Base-by-base conservation (phyloP, 2,797 vertebrate genomes). In the Danio albolineatus region DNA sequence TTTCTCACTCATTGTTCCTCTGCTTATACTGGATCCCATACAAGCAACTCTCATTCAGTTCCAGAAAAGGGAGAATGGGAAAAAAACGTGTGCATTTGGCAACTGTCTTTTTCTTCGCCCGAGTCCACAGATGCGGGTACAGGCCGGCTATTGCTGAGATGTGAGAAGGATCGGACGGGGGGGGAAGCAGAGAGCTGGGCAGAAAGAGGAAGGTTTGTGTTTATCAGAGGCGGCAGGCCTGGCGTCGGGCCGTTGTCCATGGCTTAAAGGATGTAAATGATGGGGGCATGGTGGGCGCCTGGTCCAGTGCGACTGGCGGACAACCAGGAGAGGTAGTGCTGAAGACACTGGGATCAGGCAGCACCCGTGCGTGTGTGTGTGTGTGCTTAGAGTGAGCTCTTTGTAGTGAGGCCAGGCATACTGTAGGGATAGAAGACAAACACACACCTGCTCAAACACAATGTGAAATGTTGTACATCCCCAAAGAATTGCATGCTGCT, bases 171-270 rank as follows among this genome's bases (percentile, higher is more conserved):
- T 28, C 28, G 28, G 28, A 28, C 28, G 28, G n/a, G n/a, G n/a
- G n/a, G n/a, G n/a, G 28, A 28, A 28, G 28, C 28, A 28, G 28
- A 76, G 77, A 53, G 88, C 87, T 89, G 91, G 90, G 88, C 88
- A 91, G 86, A 90, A 88, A 66, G 67, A 76, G 90, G 91, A 76
- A 66, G 87, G 89, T 84, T 89, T 86, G 62, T 62, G 90, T 92
- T 94, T 94, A 93, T 94, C 92, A 69, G 86, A 85, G 46, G 83
- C 69, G 88, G 89, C 92, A 94, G 92, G 91, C 91, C 88, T 93
- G 90, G 91, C 82, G 65, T 64, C 9, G 43, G 87, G 87, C 89
- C 81, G 82, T 86, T 87, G 85, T 80, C 53, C 82, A 46, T 84
- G 82, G 74, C 73, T 85, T 85, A 94, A 94, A 93, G 90, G 92